A percentile compares a stretch with the other conserved stretches of the same genome.
Conservation (phyloP, 2,888 invertebrate genomes). For the Enchytraeus crypticus region DNA sequence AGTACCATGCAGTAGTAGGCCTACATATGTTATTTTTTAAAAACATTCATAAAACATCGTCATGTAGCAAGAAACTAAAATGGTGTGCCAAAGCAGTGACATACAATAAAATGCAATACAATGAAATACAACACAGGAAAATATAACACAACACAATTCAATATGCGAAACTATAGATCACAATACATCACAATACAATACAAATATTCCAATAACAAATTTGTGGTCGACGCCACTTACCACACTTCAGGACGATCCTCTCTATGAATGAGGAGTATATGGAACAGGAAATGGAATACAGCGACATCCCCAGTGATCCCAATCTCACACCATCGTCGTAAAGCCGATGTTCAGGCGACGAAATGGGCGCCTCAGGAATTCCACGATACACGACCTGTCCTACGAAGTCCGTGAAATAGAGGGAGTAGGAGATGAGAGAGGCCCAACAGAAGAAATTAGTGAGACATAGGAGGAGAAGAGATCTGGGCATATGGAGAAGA, state of each 20-base stretch:
- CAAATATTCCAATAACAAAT: too few relatives aligned
- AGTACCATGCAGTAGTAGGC: too few relatives aligned
- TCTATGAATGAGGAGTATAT: constrained; percentile 83
- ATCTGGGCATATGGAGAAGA: constrained; percentile 81
- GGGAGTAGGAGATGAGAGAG: constrained; percentile 90
- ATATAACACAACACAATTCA: too few relatives aligned
- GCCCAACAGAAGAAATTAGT: constrained; percentile 97
- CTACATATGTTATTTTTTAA: too few relatives aligned
- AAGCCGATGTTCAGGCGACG: constrained; percentile 30
- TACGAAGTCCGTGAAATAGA: constrained; percentile 93
- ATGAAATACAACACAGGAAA: too few relatives aligned
- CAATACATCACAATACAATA: too few relatives aligned
- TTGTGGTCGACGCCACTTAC: too few relatives aligned
- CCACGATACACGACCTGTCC: constrained; percentile 59
- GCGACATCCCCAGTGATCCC: constrained; percentile 91
- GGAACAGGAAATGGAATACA: constrained; percentile 79
- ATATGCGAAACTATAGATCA: too few relatives aligned
- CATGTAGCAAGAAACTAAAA: too few relatives aligned
- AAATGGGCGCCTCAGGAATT: constrained; percentile 21
- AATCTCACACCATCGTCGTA: constrained; percentile 88
- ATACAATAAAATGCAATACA: too few relatives aligned
- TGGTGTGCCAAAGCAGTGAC: too few relatives aligned
- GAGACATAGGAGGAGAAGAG: constrained; percentile 73
- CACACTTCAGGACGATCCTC: constrained; percentile 65
- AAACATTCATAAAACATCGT: too few relatives aligned